Percentiles rank a stretch among this genome's conserved stretches.
Evolutionary conservation across 2,113 vertebrate species (phyloP).

Genomic region (Forbesichthys papilliferus): DNA sequence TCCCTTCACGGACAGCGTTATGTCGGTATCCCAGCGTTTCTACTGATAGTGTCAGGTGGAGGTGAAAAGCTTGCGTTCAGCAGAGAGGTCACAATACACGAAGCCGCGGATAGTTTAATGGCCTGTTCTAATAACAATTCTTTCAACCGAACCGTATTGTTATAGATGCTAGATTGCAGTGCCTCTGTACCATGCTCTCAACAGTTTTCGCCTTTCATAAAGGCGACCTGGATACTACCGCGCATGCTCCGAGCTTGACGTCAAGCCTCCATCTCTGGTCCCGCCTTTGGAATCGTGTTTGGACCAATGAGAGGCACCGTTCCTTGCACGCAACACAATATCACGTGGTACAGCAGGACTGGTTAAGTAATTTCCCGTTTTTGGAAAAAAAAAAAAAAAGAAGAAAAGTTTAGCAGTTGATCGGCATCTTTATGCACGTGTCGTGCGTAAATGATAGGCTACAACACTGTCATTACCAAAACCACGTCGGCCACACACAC

Average conservation of each 20-base stretch:
- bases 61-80: background rate
- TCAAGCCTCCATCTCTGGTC: background rate
- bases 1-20: conserved; percentile 49
- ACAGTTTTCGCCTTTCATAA: conserved; percentile 57
- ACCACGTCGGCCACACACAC: no score
- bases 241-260: conserved; percentile 54
- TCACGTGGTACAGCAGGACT: no score
- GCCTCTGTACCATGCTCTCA: background rate
- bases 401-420: no score
- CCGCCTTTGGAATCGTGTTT: conserved; percentile 1
- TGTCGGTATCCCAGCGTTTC: conserved; percentile 39
- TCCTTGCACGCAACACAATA: background rate
- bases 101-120: background rate
- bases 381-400: no score
- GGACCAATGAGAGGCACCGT: conserved; percentile 35
- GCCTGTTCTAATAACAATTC: background rate
- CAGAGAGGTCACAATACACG: background rate
- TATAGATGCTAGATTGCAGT: background rate
- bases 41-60: conserved; percentile 12
- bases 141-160: background rate
- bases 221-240: conserved; percentile 30
- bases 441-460: no score
- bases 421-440: no score
- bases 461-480: no score
- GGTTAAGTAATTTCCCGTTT: no score